Base-by-base conservation (phyloP, 2,888 invertebrate genomes). In the Heliconius sara region DNA sequence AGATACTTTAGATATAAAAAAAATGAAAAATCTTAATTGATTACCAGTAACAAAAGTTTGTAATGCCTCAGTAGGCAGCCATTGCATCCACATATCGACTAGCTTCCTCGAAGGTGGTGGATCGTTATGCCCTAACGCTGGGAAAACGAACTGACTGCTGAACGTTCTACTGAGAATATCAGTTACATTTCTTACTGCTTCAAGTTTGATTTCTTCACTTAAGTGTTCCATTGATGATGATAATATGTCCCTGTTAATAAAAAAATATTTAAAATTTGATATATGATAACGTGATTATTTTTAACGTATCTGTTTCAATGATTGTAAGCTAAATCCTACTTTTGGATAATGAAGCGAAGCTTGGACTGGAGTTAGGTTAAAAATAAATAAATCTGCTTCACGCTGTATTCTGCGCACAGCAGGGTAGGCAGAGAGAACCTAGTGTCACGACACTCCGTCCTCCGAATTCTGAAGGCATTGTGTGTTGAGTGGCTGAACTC, bases 51-150 rank as follows among this genome's bases (percentile, higher is more conserved):
- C 96, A 90, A 98, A 98, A 66, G 98, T 98, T 87, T 97, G 96
- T 84, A 98, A 94, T 0, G 98, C 98, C 87, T 98, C 98, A 4
- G 97, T 96, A 3, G 98, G 98, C 79, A 97, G 92, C 98, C 97
- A 98, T 85, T 97, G 97, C 89, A 96, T 96, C 98, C 98, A 98
- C 93, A 98, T 96, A 80, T 96, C 96, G 0, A 97, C 97, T 84
- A 98, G 96, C 81, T 96, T 96, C 86, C 91, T 88, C 76, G 96
- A 96, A 84, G 96, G 96, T 76, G 95, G 96, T 71, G 97, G 97
- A 89, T 98, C 98, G 89, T 98, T 98, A 92, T 98, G 98, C 3
- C 99, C 99, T 84, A 98, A 92, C 1, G 98, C 98, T 66, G 99
- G 98, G 91, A 98, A 98, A 80, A 99, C 98, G 89, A 98, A 98